A percentile compares a stretch with the other conserved stretches of the same genome.
These are phyloP conservation scores for Vimba vimba DNA, from an alignment of 2,113 vertebrate species.

Conservation along the genomic window DNA sequence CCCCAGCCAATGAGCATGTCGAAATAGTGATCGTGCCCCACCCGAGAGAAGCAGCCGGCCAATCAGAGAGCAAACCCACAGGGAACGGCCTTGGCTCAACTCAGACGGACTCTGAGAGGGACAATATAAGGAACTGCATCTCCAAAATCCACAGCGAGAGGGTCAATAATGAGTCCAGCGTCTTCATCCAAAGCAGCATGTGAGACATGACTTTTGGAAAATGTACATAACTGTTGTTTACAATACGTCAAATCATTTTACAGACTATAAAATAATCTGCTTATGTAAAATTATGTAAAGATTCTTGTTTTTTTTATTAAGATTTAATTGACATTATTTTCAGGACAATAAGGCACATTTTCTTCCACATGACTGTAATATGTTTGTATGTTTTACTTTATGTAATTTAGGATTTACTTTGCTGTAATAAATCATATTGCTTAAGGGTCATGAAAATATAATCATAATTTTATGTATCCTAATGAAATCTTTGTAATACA, in stretches of 20 bases:
- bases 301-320: neutral
- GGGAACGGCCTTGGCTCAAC: slow-evolving; percentile 42
- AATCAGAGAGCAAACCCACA: slow-evolving; percentile 56
- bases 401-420: neutral
- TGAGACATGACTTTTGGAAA: slow-evolving; percentile 53
- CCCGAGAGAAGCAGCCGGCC: slow-evolving; percentile 52
- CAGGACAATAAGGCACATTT: neutral
- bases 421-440: neutral
- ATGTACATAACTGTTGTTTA: neutral
- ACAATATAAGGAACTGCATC: slow-evolving; percentile 54
- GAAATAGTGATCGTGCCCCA: slow-evolving; percentile 67
- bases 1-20: slow-evolving; percentile 64
- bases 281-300: neutral
- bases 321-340: neutral
- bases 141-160: slow-evolving; percentile 67
- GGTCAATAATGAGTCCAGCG: slow-evolving; percentile 48
- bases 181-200: slow-evolving; percentile 72
- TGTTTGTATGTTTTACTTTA: neutral
- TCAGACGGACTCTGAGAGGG: slow-evolving; percentile 52
- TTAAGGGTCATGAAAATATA: no score
- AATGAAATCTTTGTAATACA: no score
- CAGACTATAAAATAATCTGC: neutral
- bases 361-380: neutral
- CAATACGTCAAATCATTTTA: neutral
- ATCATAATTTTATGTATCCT: no score